Percentiles rank a stretch among this genome's conserved stretches.
These are phyloP conservation scores for Drosophila paulistorum DNA, from an alignment of 1,140 invertebrate genomes.

Conservation along the genomic window DNA sequence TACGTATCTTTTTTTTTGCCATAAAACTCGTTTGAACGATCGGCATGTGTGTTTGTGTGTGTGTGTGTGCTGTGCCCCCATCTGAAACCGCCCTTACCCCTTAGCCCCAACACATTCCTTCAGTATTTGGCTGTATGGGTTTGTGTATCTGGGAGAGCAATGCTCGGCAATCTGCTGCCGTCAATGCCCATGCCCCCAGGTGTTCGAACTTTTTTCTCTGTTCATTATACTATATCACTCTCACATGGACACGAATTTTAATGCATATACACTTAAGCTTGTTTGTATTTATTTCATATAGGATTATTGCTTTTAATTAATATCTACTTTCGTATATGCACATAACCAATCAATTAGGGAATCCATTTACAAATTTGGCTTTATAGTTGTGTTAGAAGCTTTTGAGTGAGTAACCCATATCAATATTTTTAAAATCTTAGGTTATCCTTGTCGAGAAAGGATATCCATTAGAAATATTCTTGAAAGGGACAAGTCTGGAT, in stretches of 20 bases:
- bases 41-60: conserved; percentile 17
- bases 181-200: conserved; percentile 30
- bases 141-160: conserved; percentile 49
- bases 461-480: no score
- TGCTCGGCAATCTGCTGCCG: conserved; percentile 56
- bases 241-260: conserved; percentile 3
- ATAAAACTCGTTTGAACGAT: conserved; percentile 68
- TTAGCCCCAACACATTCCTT: background rate
- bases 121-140: conserved; percentile 19
- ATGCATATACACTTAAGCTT: background rate
- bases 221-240: background rate
- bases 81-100: background rate
- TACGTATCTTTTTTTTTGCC: conserved; percentile 25
- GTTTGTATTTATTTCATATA: conserved; percentile 6
- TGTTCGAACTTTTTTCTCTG: conserved; percentile 68
- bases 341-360: background rate
- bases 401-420: no score
- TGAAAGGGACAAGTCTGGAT: no score
- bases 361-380: background rate
- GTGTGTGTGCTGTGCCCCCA: conserved; percentile 9
- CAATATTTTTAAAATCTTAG: no score
- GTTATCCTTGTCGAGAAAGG: no score
- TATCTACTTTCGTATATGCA: background rate
- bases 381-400: no score
- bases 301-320: background rate